Evolutionary conservation across 2,113 vertebrate species (phyloP), one percentile per base, ranked within the genome.

Genomic region (Nesogale talazaci): DNA sequence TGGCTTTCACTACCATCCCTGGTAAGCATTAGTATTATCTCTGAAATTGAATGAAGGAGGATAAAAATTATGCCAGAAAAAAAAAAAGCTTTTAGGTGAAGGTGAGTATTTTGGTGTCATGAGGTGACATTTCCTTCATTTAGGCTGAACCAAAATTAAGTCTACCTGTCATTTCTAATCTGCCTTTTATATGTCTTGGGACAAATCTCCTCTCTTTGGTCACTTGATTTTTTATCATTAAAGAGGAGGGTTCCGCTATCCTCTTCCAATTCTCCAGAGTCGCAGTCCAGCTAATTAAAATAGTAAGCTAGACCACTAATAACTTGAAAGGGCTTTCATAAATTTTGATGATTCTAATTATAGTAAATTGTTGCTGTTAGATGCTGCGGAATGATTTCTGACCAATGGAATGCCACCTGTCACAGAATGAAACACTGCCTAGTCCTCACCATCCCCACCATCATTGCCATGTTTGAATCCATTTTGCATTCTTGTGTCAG

Each of bases 21-120:
- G 94, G 92, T 78, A 89, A 94, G 95, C 84, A 94, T 95, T 69
- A 95, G 89, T 82, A 91, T 94, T 85, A 96, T 94, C 95, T 95
- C 88, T 46, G 88, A 92, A 92, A 87, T 93, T 88, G 94, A 94
- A 93, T 0, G 10, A 61, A 87, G 84, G 72, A 1, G 67, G n/a
- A 34, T 52, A 4, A 4, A 89, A 83, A 74, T 87, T 38, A 19
- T 20, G 29, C 83, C 74, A 31, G 72, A 9, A 56, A 69, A 76
- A 6, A 16, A 93, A 42, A 92, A 75, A 72, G 65, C 80, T 79
- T 82, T 40, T 74, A 89, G 88, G 78, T 82, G 81, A 88, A 89
- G 67, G 84, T 1, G 34, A 90, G 20, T 87, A 91, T 94, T 92
- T 95, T 70, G 94, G 91, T 65, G 82, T 81, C 81, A 63, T 27